Conservation (phyloP, 2,113 vertebrate genomes). For the Atherinomorus stipes region DNA sequence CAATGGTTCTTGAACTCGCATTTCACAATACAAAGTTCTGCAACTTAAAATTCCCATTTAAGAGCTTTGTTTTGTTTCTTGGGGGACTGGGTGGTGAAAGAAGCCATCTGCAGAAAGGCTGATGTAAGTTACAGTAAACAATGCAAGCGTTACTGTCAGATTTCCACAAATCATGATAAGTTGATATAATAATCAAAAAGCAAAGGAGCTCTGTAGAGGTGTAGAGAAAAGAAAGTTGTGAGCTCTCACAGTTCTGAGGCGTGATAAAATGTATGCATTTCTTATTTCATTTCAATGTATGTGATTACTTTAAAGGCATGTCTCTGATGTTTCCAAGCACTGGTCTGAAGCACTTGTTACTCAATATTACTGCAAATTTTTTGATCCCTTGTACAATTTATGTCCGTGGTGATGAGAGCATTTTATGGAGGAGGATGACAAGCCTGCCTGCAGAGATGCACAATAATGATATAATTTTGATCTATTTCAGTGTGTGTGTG, state of each 20-base stretch:
- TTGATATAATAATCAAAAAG: slow-evolving; percentile 13
- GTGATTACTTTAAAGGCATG: slow-evolving; percentile 19
- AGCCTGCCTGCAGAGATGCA: slow-evolving; percentile 25
- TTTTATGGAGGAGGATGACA: slow-evolving; percentile 23
- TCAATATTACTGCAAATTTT: neutral
- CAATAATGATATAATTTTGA: slow-evolving; percentile 30
- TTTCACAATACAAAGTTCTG: no score
- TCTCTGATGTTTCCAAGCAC: slow-evolving; percentile 7
- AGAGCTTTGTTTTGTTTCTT: no score
- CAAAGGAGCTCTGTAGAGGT: neutral
- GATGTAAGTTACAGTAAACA: slow-evolving; percentile 4
- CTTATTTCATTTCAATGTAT: no score
- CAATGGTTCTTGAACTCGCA: no score
- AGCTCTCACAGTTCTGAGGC: neutral
- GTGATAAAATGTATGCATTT: no score
- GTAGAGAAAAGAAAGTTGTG: no score
- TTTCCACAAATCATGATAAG: slow-evolving; percentile 13
- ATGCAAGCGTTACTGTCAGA: slow-evolving; percentile 23
- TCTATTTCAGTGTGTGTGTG: slow-evolving; percentile 12
- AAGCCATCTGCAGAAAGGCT: slow-evolving; percentile 29
- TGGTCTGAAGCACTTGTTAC: neutral
- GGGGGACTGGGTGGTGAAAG: neutral
- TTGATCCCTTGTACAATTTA: slow-evolving; percentile 35
- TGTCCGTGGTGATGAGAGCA: neutral
- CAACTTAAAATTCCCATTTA: no score